Percentiles rank a stretch among this genome's conserved stretches.
Evolutionary conservation across 1,140 invertebrate species (phyloP).

Genomic region (Bacillus rossius): DNA sequence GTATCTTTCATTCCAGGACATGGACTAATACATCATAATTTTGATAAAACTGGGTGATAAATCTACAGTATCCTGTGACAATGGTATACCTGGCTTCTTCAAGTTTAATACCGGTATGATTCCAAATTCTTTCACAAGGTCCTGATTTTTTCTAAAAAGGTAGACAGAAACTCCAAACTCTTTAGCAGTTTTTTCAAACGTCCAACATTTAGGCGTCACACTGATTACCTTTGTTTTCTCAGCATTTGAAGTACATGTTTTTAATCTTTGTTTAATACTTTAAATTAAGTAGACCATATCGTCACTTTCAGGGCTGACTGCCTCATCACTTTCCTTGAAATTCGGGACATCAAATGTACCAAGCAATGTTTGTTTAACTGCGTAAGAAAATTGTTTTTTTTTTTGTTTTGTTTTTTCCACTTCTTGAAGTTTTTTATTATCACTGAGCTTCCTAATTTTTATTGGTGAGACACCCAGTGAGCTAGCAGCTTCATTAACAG

Average conservation of each 20-base stretch:
- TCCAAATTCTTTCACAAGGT: background rate
- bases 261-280: background rate
- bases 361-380: background rate
- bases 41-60: background rate
- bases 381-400: background rate
- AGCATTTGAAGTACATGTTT: background rate
- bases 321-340: background rate
- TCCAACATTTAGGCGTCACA: too few relatives aligned
- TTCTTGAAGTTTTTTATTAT: background rate
- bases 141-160: background rate
- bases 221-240: too few relatives aligned
- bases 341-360: background rate
- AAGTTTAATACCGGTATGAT: background rate
- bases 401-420: background rate
- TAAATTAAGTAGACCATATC: background rate
- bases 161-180: background rate
- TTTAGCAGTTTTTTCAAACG: too few relatives aligned
- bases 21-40: background rate
- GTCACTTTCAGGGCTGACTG: background rate
- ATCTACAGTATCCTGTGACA: background rate
- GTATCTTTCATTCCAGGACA: background rate
- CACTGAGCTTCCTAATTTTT: conserved; percentile 1
- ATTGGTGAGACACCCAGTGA: background rate
- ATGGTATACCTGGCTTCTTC: background rate
- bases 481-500: background rate